These are phyloP conservation scores for Lota lota DNA, from an alignment of 2,113 vertebrate genomes.

Conservation along the genomic window DNA sequence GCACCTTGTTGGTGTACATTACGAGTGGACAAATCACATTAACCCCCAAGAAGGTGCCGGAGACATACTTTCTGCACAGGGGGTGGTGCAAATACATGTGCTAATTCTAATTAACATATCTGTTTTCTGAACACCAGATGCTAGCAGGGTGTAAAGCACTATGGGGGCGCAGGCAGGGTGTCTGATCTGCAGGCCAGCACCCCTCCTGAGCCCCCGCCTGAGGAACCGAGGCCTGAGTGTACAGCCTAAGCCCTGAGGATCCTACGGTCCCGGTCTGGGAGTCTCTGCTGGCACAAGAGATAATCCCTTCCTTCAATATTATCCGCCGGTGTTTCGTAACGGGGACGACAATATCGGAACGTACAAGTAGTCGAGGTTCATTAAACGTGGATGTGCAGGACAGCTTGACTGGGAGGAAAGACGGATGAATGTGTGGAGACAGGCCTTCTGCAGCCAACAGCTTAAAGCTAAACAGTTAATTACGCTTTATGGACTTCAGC, in stretches of 20 bases:
- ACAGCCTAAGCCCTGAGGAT: constrained; percentile 29
- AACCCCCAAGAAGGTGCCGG: constrained; percentile 56
- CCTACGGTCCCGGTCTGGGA: constrained; percentile 52
- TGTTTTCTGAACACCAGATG: constrained; percentile 56
- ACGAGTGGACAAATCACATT: constrained; percentile 66
- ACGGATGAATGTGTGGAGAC: constrained; percentile 67
- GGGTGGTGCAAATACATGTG: constrained; percentile 41
- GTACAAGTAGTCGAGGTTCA: constrained; percentile 48
- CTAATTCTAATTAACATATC: constrained; percentile 54
- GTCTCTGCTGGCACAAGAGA: constrained; percentile 54
- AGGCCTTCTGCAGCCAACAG: constrained; percentile 63
- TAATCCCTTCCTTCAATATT: constrained; percentile 49
- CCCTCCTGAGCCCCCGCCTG: constrained; percentile 35
- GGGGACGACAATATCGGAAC: constrained; percentile 4
- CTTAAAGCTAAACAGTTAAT: constrained; percentile 74
- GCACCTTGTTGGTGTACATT: constrained; percentile 71
- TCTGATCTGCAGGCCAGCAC: constrained; percentile 23
- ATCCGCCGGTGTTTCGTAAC: constrained; percentile 31
- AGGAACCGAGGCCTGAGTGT: constrained; percentile 39
- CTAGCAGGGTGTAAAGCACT: neutral
- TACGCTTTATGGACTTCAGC: constrained; percentile 66
- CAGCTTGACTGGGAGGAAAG: constrained; percentile 57
- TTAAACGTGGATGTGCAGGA: constrained; percentile 47
- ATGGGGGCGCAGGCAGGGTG: constrained; percentile 30
- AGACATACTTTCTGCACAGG: constrained; percentile 46